Evolutionary conservation across 2,888 invertebrate species (phyloP).

Genomic region (Apantesis nais): DNA sequence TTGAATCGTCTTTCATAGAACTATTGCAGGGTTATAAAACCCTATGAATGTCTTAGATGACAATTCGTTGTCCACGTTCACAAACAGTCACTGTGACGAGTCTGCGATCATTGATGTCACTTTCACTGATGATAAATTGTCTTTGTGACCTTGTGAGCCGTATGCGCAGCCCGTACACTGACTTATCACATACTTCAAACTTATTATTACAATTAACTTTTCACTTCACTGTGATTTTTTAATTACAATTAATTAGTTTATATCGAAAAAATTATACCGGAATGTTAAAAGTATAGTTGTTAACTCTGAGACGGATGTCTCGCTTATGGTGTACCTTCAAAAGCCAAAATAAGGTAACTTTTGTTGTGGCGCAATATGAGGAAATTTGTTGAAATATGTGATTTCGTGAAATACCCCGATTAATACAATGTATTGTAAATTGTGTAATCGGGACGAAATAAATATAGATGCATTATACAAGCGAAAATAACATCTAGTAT

Average conservation of each 20-base stretch:
- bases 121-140: not conserved
- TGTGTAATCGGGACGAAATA: not conserved
- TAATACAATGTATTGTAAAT: not conserved
- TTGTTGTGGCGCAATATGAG: constrained; percentile 12
- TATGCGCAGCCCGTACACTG: not conserved
- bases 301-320: not conserved
- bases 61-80: not conserved
- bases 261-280: not conserved
- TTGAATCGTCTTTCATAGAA: not conserved
- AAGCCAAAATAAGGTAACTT: not conserved
- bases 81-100: not conserved
- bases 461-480: not conserved
- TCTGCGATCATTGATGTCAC: not conserved
- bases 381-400: not conserved
- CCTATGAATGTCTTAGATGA: not conserved
- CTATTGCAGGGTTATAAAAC: not conserved
- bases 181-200: not conserved
- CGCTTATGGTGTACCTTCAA: not conserved
- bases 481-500: no score
- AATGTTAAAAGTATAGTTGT: not conserved
- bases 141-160: not conserved
- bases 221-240: no score
- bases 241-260: no score
- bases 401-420: not conserved
- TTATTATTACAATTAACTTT: not conserved